phyloP scores from a whole-genome alignment of 2,113 vertebrate species.

The Notechis scutatus region DNA sequence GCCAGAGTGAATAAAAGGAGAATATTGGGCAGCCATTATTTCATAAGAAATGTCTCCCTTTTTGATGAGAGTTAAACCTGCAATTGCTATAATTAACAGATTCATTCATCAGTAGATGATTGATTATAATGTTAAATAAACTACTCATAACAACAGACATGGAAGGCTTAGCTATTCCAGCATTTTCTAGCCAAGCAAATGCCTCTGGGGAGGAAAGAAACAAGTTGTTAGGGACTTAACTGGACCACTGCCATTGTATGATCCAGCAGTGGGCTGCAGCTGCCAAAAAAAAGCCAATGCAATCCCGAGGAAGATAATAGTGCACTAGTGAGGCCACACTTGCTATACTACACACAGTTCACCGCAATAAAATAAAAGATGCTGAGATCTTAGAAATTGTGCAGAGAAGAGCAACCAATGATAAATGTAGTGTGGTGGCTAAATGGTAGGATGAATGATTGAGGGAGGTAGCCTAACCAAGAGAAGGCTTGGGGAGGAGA shows the following conservation, averaged over 20 bases:
- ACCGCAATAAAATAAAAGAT: not conserved
- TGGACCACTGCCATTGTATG: not conserved
- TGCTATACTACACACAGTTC: not conserved
- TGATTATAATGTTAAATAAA: not conserved
- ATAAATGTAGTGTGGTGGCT: not conserved
- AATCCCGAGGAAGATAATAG: not conserved
- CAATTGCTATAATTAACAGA: constrained; percentile 18
- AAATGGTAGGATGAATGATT: not conserved
- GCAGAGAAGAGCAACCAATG: not conserved
- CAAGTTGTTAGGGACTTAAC: not conserved
- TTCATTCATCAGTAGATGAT: constrained; percentile 3
- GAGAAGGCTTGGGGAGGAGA: not conserved
- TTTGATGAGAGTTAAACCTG: not conserved
- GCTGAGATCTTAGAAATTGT: not conserved
- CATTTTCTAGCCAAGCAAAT: not conserved
- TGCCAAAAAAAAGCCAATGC: not conserved
- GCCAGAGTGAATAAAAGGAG: not conserved
- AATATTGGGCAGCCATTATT: not conserved
- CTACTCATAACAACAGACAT: not conserved
- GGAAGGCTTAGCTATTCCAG: not conserved
- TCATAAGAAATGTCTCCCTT: not conserved
- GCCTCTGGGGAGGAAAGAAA: not conserved
- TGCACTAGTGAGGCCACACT: not conserved
- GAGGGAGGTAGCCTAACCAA: not conserved
- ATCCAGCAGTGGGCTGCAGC: not conserved